Evolutionary conservation across 2,113 vertebrate genomes (phyloP).

Genomic region (Asarcornis scutulata): DNA sequence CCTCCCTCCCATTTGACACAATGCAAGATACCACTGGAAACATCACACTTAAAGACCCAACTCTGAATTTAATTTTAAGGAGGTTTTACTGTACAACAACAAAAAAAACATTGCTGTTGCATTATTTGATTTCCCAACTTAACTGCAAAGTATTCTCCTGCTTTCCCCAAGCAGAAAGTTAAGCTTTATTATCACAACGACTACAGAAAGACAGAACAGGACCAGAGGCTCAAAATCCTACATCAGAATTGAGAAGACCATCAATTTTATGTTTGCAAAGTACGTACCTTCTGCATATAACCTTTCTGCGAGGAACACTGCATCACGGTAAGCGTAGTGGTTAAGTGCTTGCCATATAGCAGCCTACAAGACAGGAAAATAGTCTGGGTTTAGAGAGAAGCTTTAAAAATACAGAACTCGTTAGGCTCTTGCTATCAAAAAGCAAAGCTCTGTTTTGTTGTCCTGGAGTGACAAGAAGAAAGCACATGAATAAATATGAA

Average conservation of each 20-base stretch:
- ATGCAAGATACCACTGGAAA: not conserved
- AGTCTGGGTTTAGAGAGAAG: not conserved
- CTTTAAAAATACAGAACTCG: not conserved
- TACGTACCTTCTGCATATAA: constrained; percentile 90
- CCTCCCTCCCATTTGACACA: not conserved
- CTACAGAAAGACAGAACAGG: not conserved
- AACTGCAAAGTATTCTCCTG: accelerated
- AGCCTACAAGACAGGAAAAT: constrained; percentile 77
- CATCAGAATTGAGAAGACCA: not conserved
- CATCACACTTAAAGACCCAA: not conserved
- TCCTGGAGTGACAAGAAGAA: not conserved
- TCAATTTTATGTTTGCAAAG: not conserved
- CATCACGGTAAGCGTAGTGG: constrained; percentile 91
- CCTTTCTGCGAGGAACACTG: constrained; percentile 90
- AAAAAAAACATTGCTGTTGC: not conserved
- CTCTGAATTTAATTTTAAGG: not conserved
- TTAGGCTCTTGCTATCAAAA: not conserved
- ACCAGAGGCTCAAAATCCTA: not conserved
- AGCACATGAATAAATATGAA: not conserved
- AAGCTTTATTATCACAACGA: not conserved
- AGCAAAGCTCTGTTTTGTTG: not conserved
- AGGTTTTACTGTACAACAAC: not conserved
- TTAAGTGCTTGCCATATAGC: constrained; percentile 95
- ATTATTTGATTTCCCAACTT: not conserved
- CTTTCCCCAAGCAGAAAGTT: not conserved